Conservation (phyloP, 2,888 invertebrate species). For the Quadriops clusia region DNA sequence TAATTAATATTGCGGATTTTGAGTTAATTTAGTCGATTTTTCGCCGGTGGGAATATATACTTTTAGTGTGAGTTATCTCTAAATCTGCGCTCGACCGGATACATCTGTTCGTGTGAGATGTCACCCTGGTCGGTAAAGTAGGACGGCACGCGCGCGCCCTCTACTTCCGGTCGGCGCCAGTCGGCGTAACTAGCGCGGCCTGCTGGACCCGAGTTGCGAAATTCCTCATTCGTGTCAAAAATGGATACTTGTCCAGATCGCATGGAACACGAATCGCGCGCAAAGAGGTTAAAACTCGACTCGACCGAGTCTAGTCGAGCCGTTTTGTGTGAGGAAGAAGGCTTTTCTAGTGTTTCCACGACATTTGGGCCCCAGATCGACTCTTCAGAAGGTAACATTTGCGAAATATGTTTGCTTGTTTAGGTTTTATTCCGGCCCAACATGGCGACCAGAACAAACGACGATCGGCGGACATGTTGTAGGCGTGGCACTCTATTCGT, state of each 20-base stretch:
- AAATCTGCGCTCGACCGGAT: too few relatives aligned
- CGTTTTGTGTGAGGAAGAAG: constrained; percentile 31
- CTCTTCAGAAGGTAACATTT: constrained; percentile 36
- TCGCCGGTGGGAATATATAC: too few relatives aligned
- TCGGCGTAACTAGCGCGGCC: too few relatives aligned
- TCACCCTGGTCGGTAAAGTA: too few relatives aligned
- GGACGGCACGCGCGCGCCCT: constrained; percentile 22
- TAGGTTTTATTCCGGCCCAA: constrained; percentile 33
- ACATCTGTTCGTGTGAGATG: too few relatives aligned
- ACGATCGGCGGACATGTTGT: constrained; percentile 35
- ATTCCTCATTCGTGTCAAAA: constrained; percentile 39
- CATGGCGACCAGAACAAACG: constrained; percentile 35
- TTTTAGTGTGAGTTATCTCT: too few relatives aligned
- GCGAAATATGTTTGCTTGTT: constrained; percentile 36
- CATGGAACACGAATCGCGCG: constrained; percentile 35
- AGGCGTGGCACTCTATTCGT: constrained; percentile 31
- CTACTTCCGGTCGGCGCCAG: constrained; percentile 26
- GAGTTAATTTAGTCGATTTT: too few relatives aligned
- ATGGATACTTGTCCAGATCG: constrained; percentile 37
- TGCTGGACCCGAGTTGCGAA: too few relatives aligned
- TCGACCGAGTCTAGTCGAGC: constrained; percentile 27
- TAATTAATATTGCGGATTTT: too few relatives aligned
- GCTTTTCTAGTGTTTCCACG: constrained; percentile 31
- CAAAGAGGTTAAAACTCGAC: constrained; percentile 36
- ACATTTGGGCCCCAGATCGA: constrained; percentile 29